Conservation (phyloP, 2,888 invertebrate genomes). For the Eudiplozoon nipponicum region DNA sequence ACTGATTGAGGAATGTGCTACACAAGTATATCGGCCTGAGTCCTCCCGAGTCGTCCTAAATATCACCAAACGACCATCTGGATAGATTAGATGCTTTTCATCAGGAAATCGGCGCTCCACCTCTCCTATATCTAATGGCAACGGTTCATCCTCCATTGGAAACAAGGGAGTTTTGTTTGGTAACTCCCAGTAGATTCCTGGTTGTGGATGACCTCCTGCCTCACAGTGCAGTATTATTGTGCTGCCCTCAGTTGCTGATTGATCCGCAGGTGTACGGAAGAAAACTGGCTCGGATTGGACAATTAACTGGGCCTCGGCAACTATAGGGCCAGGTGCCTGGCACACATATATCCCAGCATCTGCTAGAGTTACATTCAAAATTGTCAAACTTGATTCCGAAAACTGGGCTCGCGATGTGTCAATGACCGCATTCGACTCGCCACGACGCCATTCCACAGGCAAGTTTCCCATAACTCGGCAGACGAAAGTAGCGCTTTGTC, state of each 20-base stretch:
- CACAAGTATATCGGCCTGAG: conserved; percentile 8
- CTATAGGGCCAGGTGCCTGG: background rate
- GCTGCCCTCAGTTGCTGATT: conserved; percentile 5
- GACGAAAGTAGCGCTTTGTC: too few relatives aligned
- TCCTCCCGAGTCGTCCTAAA: background rate
- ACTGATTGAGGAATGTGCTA: conserved; percentile 9
- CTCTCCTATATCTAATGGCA: too few relatives aligned
- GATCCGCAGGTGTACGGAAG: conserved; percentile 6
- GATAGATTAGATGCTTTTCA: too few relatives aligned
- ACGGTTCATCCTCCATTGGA: too few relatives aligned
- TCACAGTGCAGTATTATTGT: conserved; percentile 3
- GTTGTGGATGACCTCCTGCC: conserved; percentile 3
- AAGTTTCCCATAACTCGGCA: too few relatives aligned
- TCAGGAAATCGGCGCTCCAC: too few relatives aligned
- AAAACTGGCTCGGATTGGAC: conserved; percentile 5
- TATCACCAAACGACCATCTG: conserved; percentile 8
- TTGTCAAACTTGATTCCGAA: conserved; percentile 2
- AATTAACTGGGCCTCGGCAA: conserved; percentile 2
- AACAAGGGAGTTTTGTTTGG: too few relatives aligned
- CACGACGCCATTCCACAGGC: too few relatives aligned
- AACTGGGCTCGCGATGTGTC: background rate
- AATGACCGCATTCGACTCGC: too few relatives aligned
- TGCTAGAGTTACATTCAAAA: background rate
- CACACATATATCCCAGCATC: conserved; percentile 11
- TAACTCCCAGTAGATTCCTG: too few relatives aligned